These are phyloP conservation scores for Myripristis murdjan DNA, from an alignment of 2,797 vertebrate genomes.

Conservation along the genomic window DNA sequence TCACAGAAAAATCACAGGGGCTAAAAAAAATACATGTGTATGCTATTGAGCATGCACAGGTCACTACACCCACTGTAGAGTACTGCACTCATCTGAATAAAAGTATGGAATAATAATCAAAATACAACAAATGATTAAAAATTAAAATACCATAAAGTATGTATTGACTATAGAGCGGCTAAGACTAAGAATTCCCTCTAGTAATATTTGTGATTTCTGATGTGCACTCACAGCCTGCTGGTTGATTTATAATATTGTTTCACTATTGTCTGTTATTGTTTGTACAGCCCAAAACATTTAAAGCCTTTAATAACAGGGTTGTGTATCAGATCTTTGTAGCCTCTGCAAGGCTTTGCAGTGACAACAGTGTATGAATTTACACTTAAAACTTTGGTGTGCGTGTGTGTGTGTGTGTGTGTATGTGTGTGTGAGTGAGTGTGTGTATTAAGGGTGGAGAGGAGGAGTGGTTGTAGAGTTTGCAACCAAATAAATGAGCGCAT, in stretches of 20 bases:
- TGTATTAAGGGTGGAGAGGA: conserved; percentile 45
- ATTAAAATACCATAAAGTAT: too few species aligned
- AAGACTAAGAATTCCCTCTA: too few species aligned
- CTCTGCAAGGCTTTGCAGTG: conserved; percentile 7
- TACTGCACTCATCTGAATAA: too few species aligned
- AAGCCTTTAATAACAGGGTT: conserved; percentile 1
- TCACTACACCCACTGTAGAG: background rate
- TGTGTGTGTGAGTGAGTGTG: conserved; percentile 23
- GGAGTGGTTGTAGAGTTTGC: conserved; percentile 32
- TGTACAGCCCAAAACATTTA: conserved; percentile 20
- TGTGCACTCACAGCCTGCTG: background rate
- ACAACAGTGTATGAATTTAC: conserved; percentile 24
- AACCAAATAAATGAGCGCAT: conserved; percentile 43
- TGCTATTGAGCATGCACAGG: too few species aligned
- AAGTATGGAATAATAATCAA: too few species aligned
- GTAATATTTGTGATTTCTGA: background rate
- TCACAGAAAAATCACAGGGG: background rate
- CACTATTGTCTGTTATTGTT: background rate
- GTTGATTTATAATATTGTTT: background rate
- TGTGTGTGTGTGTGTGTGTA: conserved; percentile 35
- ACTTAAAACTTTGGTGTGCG: conserved; percentile 6
- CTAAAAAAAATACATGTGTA: too few species aligned
- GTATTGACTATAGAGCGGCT: too few species aligned
- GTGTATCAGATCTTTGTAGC: conserved; percentile 11
- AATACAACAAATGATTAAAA: too few species aligned